These are phyloP conservation scores for Phalanger gymnotis DNA, from an alignment of 2,797 vertebrate species.

Conservation along the genomic window DNA sequence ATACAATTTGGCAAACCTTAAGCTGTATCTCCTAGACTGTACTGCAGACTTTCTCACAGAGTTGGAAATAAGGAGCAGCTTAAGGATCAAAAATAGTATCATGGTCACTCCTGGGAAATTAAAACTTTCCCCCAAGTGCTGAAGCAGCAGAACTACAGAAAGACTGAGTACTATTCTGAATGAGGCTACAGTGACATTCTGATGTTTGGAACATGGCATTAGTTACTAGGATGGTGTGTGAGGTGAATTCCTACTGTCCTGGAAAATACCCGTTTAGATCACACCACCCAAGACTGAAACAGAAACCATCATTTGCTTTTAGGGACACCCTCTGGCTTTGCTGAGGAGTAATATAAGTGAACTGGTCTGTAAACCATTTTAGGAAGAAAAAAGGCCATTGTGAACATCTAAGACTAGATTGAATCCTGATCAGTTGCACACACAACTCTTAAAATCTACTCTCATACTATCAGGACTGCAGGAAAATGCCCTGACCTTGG, in stretches of 20 bases:
- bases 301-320: conserved; percentile 75
- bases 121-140: conserved; percentile 73
- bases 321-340: conserved; percentile 71
- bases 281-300: conserved; percentile 70
- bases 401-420: conserved; percentile 44
- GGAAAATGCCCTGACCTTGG: neutral
- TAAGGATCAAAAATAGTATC: conserved; percentile 71
- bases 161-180: conserved; percentile 72
- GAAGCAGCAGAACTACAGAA: conserved; percentile 67
- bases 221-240: conserved; percentile 74
- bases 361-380: conserved; percentile 8
- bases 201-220: conserved; percentile 72
- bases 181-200: conserved; percentile 70
- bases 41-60: conserved; percentile 49
- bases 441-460: neutral
- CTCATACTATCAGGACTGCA: neutral
- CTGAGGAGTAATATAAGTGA: conserved; percentile 25
- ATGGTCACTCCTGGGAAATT: conserved; percentile 74
- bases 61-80: conserved; percentile 61
- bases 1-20: conserved; percentile 28
- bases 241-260: conserved; percentile 74
- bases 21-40: conserved; percentile 25
- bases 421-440: neutral
- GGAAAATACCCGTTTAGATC: conserved; percentile 70
- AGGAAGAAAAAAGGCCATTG: conserved; percentile 55